Evolutionary conservation across 2,797 vertebrate genomes (phyloP), one percentile per base, ranked within the genome.

Genomic region (Orestias chungarensis): DNA sequence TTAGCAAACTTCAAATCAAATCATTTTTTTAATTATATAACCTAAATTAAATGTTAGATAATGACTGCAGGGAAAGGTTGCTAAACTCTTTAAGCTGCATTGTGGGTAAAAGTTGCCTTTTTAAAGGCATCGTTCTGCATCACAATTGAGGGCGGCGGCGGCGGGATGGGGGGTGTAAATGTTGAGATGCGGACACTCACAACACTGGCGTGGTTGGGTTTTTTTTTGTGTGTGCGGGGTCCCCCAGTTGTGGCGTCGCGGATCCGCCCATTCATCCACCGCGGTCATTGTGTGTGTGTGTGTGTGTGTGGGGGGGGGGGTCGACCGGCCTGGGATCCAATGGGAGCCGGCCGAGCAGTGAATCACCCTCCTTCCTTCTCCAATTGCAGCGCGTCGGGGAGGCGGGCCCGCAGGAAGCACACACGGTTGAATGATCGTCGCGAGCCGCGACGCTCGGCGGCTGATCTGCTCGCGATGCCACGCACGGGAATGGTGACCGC

Each of bases 341-440:
- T 95, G 73, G 82, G 4, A 78, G 74, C 33, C n/a, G 71, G n/a
- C 4, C 75, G 12, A 6, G 43, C 52, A 27, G 74, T 87, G 89
- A 89, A 81, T 89, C 87, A 88, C 50, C 79, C 50, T 15, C 35
- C 15, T 52, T 23, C 20, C 15, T 59, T 65, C 57, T 64, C 93
- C 93, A 93, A 93, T 93, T 59, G 85, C 18, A 75, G 82, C 54
- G 18, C 40, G n/a, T 29, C 38, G 61, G 50, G 47, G 71, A 83
- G 91, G 93, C 88, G 91, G 91, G 31, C 55, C n/a, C 68, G 25
- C 84, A 82, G 87, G 85, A 91, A 94, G 92, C 93, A 94, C 9
- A 86, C 91, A 94, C 92, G 94, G 94, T 94, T 94, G 93, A 94
- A 94, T 93, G 92, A 72, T 80, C 82, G 70, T 83, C 79, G 87